Conservation (phyloP, 2,797 vertebrate genomes). For the Heterohyrax brucei region DNA sequence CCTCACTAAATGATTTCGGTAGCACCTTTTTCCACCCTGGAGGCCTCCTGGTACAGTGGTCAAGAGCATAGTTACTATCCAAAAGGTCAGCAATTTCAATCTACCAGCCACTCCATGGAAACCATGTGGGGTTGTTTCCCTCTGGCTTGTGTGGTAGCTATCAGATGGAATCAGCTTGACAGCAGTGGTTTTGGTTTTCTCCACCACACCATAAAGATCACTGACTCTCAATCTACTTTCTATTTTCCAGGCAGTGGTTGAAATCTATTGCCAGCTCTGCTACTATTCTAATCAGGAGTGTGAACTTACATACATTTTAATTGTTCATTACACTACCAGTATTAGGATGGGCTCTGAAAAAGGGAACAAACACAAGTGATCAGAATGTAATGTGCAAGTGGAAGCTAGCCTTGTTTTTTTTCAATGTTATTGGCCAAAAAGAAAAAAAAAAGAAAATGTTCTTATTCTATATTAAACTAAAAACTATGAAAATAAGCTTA, state of each 20-base stretch:
- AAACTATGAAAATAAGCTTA: slow-evolving; percentile 52
- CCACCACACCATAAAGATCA: neutral
- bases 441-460: neutral
- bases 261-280: neutral
- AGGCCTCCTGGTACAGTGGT: too few relatives aligned
- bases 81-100: too few relatives aligned
- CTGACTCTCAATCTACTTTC: slow-evolving; percentile 27
- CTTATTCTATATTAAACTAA: slow-evolving; percentile 25
- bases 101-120: too few relatives aligned
- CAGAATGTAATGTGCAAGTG: neutral
- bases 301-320: neutral
- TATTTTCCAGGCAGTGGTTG: neutral
- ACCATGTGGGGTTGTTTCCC: too few relatives aligned
- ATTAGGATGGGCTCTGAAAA: slow-evolving; percentile 31
- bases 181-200: neutral
- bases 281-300: neutral
- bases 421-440: neutral
- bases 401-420: slow-evolving; percentile 31
- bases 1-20: neutral
- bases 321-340: neutral
- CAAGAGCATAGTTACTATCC: too few relatives aligned
- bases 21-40: neutral
- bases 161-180: too few relatives aligned
- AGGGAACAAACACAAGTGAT: neutral
- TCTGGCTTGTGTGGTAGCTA: too few relatives aligned